A percentile compares a stretch with the other conserved stretches of the same genome.
Evolutionary conservation across 2,888 invertebrate genomes (phyloP).

Genomic region (Pyralis farinalis): DNA sequence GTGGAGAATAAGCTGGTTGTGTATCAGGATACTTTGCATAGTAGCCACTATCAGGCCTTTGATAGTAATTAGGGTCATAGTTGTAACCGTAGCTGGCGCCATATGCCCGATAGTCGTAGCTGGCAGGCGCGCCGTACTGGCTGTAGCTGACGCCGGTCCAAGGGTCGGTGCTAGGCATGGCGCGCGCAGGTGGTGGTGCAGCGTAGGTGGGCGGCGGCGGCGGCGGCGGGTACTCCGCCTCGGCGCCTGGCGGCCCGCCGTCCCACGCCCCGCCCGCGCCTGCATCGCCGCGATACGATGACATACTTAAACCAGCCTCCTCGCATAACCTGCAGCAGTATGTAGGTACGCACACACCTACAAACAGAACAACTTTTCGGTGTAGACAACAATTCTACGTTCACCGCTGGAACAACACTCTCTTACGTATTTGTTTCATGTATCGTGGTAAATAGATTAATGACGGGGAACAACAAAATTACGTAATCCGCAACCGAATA

Average conservation of each 20-base stretch:
- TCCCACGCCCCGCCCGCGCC: slow-evolving; percentile 63
- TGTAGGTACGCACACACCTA: slow-evolving; percentile 83
- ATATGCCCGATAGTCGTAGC: slow-evolving; percentile 58
- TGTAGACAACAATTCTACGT: slow-evolving; percentile 78
- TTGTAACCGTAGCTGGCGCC: slow-evolving; percentile 47
- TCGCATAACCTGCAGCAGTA: slow-evolving; percentile 80
- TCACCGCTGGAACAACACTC: slow-evolving; percentile 55
- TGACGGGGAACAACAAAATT: slow-evolving; percentile 71
- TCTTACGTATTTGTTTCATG: slow-evolving; percentile 51
- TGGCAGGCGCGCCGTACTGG: slow-evolving; percentile 48
- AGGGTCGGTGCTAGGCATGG: slow-evolving; percentile 65
- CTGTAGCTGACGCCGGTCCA: slow-evolving; percentile 73
- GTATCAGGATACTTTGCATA: slow-evolving; percentile 16
- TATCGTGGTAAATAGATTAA: slow-evolving; percentile 57
- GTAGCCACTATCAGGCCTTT: slow-evolving; percentile 40
- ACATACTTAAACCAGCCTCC: slow-evolving; percentile 68
- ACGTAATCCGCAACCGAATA: slow-evolving; percentile 65
- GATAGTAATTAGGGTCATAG: slow-evolving; percentile 54
- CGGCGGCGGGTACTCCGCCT: slow-evolving; percentile 67
- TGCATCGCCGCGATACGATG: slow-evolving; percentile 60
- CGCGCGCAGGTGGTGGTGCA: slow-evolving; percentile 51
- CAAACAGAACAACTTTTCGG: slow-evolving; percentile 86
- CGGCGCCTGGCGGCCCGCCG: slow-evolving; percentile 78
- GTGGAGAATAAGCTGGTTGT: slow-evolving; percentile 29
- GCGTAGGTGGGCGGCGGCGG: slow-evolving; percentile 56